Percentiles rank a stretch among this genome's conserved stretches.
Conservation (phyloP, 2,113 vertebrate species). For the Hemiscyllium ocellatum region DNA sequence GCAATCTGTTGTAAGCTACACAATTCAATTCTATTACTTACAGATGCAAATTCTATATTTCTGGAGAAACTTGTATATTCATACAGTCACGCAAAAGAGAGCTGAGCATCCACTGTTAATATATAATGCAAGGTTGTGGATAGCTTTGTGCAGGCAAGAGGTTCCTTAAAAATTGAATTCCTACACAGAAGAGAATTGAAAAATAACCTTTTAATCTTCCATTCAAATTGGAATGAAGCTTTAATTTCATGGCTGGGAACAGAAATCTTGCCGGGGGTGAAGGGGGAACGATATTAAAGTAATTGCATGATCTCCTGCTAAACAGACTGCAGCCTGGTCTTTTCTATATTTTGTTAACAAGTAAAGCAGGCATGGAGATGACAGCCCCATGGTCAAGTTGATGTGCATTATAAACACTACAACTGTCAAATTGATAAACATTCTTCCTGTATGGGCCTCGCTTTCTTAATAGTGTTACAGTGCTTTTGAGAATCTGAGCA, state of each 20-base stretch:
- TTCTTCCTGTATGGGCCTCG: background rate
- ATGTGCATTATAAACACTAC: background rate
- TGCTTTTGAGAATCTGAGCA: background rate
- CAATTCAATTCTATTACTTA: background rate
- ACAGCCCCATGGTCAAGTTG: background rate
- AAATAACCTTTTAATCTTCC: conserved; percentile 10
- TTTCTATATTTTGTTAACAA: background rate
- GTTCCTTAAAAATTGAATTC: background rate
- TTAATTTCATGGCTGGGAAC: background rate
- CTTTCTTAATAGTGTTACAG: background rate
- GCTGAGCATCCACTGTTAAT: background rate
- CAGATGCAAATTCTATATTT: background rate
- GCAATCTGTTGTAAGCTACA: background rate
- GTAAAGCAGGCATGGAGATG: background rate
- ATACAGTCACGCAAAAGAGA: background rate
- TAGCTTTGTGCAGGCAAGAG: background rate
- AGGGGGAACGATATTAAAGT: background rate
- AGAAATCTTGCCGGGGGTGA: background rate
- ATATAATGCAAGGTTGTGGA: background rate
- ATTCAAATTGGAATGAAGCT: background rate
- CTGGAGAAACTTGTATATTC: background rate
- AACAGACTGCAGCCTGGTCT: background rate
- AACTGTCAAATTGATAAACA: background rate
- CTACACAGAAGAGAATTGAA: background rate
- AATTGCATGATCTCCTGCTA: background rate